A percentile compares a stretch with the other conserved stretches of the same genome.
Conservation (phyloP, 1,140 invertebrate species). For the Drosophila repleta region DNA sequence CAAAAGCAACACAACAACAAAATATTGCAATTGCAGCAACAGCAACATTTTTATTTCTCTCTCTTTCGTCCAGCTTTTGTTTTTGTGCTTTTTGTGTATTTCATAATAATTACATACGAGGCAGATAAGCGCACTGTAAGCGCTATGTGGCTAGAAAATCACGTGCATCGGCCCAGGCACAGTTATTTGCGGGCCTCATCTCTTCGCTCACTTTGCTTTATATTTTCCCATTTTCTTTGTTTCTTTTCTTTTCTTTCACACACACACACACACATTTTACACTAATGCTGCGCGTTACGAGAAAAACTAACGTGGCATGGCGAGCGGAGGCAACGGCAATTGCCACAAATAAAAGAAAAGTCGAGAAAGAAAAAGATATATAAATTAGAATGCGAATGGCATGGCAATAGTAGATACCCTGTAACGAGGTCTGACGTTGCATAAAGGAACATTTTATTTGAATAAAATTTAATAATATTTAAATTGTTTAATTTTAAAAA, state of each 20-base stretch:
- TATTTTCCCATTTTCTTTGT: slow-evolving; percentile 4
- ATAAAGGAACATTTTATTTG: neutral
- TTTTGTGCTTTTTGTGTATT: slow-evolving; percentile 42
- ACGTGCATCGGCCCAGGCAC: slow-evolving; percentile 65
- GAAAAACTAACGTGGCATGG: slow-evolving; percentile 27
- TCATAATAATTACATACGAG: slow-evolving; percentile 75
- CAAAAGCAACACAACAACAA: slow-evolving; percentile 53
- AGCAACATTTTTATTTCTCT: slow-evolving; percentile 45
- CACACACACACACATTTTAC: slow-evolving; percentile 3
- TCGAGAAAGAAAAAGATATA: neutral
- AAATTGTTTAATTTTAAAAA: too few relatives aligned
- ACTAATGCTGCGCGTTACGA: slow-evolving; percentile 1
- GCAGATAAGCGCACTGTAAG: slow-evolving; percentile 34
- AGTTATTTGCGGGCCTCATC: slow-evolving; percentile 53
- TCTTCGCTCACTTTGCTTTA: slow-evolving; percentile 23
- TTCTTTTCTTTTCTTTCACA: too few relatives aligned
- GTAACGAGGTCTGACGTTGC: neutral
- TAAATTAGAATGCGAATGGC: neutral
- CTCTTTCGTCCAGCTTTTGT: neutral
- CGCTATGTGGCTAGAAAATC: slow-evolving; percentile 59
- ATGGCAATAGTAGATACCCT: slow-evolving; percentile 1
- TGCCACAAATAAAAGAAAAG: slow-evolving; percentile 7
- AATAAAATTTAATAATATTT: too few relatives aligned
- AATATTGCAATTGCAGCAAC: slow-evolving; percentile 37
- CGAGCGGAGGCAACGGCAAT: slow-evolving; percentile 24